Base-by-base conservation (phyloP, 35 echinoderm and acorn worm species). In the Heliocidaris tuberculata region DNA sequence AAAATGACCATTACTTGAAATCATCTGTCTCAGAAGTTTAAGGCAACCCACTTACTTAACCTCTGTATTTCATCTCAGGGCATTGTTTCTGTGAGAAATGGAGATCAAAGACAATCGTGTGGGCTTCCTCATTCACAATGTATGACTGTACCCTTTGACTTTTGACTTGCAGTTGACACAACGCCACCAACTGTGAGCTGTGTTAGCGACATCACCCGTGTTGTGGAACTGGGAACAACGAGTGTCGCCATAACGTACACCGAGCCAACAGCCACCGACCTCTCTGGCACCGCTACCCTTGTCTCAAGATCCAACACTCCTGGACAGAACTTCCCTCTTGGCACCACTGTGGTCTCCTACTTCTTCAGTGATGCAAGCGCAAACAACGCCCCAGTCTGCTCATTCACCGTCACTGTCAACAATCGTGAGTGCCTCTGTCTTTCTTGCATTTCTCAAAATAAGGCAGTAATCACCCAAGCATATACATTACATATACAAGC, bases 391-490 rank as follows among this genome's bases (percentile, higher is more conserved):
- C 5, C 0, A 16, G 47, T 7, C 13, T 29, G 42, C 9, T 13
- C 90, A 5, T 92, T 92, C 49, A 92, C 90, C 7, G 90, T 92
- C 2, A 92, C 90, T 27, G 90, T 92, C 90, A 59, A 13, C 21
- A 48, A 4, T 13, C 27, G 91, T 93, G 48, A 93, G 91, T 88
- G 8, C 6, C 24, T 12, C 30, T 32, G 6, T 17, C 9, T 13
- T 31, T 48, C 30, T 32, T 15, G 30, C 30, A 30, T 88, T 32
- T 30, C 42, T 31, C 13, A 32, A 32, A 88, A 88, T 32, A 10
- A 31, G 0, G 30, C 30, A 31, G 12, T 88, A n/a, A 88, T 19
- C 11, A 32, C 86, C 17, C 31, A n/a, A n/a, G n/a, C n/a, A n/a
- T n/a, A n/a, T n/a, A n/a, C n/a, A n/a, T n/a, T n/a, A n/a, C n/a